Conservation (phyloP, 2,113 vertebrate genomes). For the Ptyas mucosa region DNA sequence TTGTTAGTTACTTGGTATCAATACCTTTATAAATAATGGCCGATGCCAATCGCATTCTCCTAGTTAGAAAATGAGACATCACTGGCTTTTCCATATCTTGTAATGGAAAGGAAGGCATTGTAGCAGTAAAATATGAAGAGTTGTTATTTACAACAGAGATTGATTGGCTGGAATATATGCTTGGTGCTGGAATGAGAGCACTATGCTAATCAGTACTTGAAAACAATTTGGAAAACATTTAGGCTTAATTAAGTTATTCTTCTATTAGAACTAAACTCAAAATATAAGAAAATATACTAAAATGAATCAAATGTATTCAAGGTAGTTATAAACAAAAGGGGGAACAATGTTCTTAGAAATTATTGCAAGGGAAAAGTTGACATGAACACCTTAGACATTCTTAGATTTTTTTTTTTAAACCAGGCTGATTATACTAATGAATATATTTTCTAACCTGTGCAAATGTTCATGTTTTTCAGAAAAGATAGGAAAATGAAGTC, state of each 20-base stretch:
- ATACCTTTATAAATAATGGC: not conserved
- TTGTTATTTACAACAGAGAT: not conserved
- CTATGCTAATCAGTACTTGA: not conserved
- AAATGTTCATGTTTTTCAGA: not conserved
- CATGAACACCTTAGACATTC: not conserved
- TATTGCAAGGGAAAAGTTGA: not conserved
- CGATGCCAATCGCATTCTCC: not conserved
- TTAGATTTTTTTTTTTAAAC: not conserved
- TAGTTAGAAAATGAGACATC: not conserved
- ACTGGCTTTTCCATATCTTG: not conserved
- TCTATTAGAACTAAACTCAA: not conserved
- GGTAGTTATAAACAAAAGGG: not conserved
- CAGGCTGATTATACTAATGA: not conserved
- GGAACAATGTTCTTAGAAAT: not conserved
- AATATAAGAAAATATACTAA: not conserved
- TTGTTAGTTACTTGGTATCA: not conserved
- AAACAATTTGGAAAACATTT: not conserved
- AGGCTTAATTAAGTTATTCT: not conserved
- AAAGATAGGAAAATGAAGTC: not conserved
- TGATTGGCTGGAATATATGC: not conserved
- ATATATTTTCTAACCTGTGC: constrained; percentile 4
- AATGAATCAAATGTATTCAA: not conserved
- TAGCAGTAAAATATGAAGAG: not conserved
- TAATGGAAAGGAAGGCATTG: not conserved
- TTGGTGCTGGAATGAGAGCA: not conserved